Evolutionary conservation across 2,888 invertebrate genomes (phyloP), one percentile per base, ranked within the genome.

Genomic region (Xestia ashworthii): DNA sequence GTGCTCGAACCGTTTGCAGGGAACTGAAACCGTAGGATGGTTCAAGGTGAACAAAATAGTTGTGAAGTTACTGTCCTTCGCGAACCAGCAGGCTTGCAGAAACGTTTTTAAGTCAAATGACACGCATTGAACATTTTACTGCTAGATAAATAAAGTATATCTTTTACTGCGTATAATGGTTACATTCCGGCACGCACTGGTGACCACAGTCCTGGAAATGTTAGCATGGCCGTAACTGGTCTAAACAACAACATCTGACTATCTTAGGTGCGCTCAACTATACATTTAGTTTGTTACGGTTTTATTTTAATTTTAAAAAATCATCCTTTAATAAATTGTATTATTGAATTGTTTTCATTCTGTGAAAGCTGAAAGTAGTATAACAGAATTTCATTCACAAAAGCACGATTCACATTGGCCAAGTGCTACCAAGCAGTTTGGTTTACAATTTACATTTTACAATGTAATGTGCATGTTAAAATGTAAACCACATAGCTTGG

Each of bases 111-210:
- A 32, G 19, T 55, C 5, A 60, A 68, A 25, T 44, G 14, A 32
- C 46, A 53, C 19, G 32, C 16, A 41, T 5, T 67, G n/a, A 12
- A 12, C 12, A 41, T 22, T 41, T 64, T n/a, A 64, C 11, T 46
- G 41, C 14, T 6, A 64, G 32, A 58, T 32, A 25, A n/a, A 58
- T 32, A 25, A n/a, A 41, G 46, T 8, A 11, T 32, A 64, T 46
- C 25, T 6, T 64, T 48, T 11, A 50, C 41, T 50, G 55, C 50
- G 14, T 64, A 69, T 32, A 25, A 69, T 65, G 48, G 55, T 48
- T 55, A 32, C n/a, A 12, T 32, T 6, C 22, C 46, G 75, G 38
- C 32, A 81, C n/a, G 70, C 55, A 67, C 48, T 70, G 66, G 9
- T 70, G 41, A 12, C 41, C 32, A 75, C 53, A 67, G 38, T 70